These are phyloP conservation scores for Emmelina monodactyla DNA, from an alignment of 2,888 invertebrate species.

Conservation along the genomic window DNA sequence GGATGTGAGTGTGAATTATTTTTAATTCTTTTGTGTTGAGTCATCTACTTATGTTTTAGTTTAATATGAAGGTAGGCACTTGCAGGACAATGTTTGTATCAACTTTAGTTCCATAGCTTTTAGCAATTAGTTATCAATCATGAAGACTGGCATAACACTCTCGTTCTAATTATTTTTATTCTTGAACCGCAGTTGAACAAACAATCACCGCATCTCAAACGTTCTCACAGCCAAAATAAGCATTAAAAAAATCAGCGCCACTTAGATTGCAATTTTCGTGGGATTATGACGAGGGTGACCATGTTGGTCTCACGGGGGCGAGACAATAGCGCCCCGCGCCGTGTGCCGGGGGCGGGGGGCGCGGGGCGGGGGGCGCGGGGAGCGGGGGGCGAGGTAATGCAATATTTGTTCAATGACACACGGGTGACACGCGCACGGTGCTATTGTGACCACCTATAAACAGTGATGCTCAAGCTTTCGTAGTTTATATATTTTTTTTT, in stretches of 20 bases:
- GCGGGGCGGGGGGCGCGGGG: slow-evolving; percentile 16
- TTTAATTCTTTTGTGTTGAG: too few species aligned
- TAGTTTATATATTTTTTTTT: too few species aligned
- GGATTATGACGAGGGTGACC: slow-evolving; percentile 49
- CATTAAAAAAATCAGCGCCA: slow-evolving; percentile 33
- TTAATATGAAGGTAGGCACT: too few species aligned
- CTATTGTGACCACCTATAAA: slow-evolving; percentile 40
- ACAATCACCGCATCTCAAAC: neutral
- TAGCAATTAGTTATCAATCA: too few species aligned
- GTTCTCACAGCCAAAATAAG: neutral
- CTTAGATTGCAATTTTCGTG: slow-evolving; percentile 37
- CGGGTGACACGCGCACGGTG: slow-evolving; percentile 50
- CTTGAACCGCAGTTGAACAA: neutral
- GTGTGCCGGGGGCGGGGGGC: slow-evolving; percentile 19
- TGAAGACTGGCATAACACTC: too few species aligned
- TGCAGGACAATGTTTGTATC: too few species aligned
- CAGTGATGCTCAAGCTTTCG: slow-evolving; percentile 32
- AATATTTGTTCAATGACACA: slow-evolving; percentile 61
- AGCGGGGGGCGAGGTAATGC: slow-evolving; percentile 33
- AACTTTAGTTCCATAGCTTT: too few species aligned
- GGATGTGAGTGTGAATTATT: neutral
- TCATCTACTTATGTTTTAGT: too few species aligned
- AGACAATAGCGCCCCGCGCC: slow-evolving; percentile 35
- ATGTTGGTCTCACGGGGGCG: slow-evolving; percentile 24
- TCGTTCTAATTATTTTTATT: too few species aligned